These are phyloP conservation scores for Abrostola triplasia DNA, from an alignment of 2,888 invertebrate species.

Conservation along the genomic window DNA sequence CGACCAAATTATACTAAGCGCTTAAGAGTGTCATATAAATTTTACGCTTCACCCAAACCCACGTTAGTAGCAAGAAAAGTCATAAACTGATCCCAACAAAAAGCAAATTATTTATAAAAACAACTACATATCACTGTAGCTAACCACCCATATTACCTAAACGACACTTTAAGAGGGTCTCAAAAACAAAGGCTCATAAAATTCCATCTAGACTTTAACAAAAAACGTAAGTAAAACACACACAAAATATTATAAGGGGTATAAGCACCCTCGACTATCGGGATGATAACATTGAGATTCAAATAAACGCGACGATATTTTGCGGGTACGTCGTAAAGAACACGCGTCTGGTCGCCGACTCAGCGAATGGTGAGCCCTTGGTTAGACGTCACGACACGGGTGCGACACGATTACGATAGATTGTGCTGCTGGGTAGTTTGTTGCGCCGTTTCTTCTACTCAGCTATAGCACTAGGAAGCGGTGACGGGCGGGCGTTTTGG, in stretches of 20 bases:
- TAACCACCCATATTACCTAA: slow-evolving; percentile 4
- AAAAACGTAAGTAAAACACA: slow-evolving; percentile 22
- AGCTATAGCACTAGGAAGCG: too few species aligned
- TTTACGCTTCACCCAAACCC: neutral
- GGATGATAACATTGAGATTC: slow-evolving; percentile 77
- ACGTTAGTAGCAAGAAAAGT: neutral
- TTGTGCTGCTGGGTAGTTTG: too few species aligned
- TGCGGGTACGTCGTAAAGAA: slow-evolving; percentile 75
- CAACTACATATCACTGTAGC: slow-evolving; percentile 13
- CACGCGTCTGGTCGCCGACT: slow-evolving; percentile 72
- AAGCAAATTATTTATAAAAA: slow-evolving; percentile 25
- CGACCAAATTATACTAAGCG: neutral
- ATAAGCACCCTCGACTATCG: slow-evolving; percentile 40
- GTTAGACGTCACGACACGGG: slow-evolving; percentile 18
- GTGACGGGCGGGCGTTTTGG: too few species aligned
- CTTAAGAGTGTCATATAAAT: neutral
- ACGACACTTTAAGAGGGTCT: neutral
- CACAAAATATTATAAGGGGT: slow-evolving; percentile 35
- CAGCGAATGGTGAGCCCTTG: slow-evolving; percentile 59
- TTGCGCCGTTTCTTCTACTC: too few species aligned
- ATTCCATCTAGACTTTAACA: slow-evolving; percentile 33
- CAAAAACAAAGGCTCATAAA: slow-evolving; percentile 29
- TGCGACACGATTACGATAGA: slow-evolving; percentile 23
- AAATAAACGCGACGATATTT: slow-evolving; percentile 74
- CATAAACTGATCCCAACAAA: slow-evolving; percentile 18